Conservation (phyloP, 2,797 vertebrate species). For the Cyprinella venusta region DNA sequence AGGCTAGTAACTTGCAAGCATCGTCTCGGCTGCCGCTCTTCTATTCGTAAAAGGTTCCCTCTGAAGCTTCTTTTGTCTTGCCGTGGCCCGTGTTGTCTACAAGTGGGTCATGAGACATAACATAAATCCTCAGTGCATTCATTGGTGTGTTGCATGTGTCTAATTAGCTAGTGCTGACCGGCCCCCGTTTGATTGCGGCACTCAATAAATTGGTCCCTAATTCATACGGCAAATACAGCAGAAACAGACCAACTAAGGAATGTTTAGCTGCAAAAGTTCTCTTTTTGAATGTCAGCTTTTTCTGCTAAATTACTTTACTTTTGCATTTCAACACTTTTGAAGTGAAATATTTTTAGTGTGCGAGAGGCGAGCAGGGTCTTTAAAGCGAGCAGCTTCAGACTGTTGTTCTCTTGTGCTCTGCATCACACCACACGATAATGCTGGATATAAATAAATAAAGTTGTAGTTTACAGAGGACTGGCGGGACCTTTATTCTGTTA, state of each 20-base stretch:
- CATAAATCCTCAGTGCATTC: not conserved
- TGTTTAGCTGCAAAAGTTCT: not conserved
- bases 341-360: not conserved
- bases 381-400: no score
- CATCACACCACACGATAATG: no score
- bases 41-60: slow-evolving; percentile 17
- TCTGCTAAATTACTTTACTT: not conserved
- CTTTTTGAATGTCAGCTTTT: not conserved
- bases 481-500: no score
- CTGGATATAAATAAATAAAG: no score
- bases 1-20: slow-evolving; percentile 22
- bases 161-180: slow-evolving; percentile 31
- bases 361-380: no score
- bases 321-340: not conserved
- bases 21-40: not conserved
- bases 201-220: slow-evolving; percentile 24
- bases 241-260: slow-evolving; percentile 16
- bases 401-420: no score
- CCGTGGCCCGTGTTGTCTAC: slow-evolving; percentile 38
- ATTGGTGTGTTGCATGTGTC: slow-evolving; percentile 2
- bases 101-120: slow-evolving; percentile 16
- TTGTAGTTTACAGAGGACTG: no score
- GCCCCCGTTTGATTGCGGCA: not conserved
- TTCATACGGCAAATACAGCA: not conserved
- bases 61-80: slow-evolving; percentile 33